Evolutionary conservation across 1,140 invertebrate genomes (phyloP).

Genomic region (Helicoverpa armigera): DNA sequence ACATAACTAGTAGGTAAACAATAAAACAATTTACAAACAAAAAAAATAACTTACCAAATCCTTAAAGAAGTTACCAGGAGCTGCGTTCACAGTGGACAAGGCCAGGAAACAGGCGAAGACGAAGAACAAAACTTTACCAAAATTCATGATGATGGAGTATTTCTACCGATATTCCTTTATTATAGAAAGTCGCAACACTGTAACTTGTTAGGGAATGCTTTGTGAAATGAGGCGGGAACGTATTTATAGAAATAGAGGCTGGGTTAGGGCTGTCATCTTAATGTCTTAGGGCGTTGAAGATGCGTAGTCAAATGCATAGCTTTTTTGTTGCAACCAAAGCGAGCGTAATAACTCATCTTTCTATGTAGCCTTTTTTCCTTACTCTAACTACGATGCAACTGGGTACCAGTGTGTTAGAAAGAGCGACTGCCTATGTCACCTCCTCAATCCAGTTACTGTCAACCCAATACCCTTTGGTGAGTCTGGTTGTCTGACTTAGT

Average conservation of each 20-base stretch:
- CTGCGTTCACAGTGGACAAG: constrained; percentile 40
- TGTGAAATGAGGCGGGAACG: not conserved
- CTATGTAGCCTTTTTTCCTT: no score
- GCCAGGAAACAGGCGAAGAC: constrained; percentile 49
- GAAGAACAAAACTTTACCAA: constrained; percentile 46
- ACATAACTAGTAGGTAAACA: not conserved
- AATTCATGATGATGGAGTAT: constrained; percentile 44
- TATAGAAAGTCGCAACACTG: not conserved
- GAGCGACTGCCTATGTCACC: no score
- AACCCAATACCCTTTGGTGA: no score
- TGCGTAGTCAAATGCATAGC: no score
- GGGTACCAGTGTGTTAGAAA: no score
- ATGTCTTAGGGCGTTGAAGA: not conserved
- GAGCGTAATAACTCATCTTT: no score
- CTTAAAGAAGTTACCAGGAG: constrained; percentile 54
- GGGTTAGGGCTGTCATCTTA: not conserved
- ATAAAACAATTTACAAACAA: not conserved
- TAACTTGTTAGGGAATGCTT: not conserved
- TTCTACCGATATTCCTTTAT: not conserved
- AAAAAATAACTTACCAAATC: constrained; percentile 46
- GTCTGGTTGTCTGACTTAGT: no score
- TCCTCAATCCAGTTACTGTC: no score
- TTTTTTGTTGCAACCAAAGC: no score
- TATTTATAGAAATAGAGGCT: not conserved
- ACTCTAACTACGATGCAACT: no score